Evolutionary conservation across 2,113 vertebrate genomes (phyloP).

Genomic region (Macrotus californicus): DNA sequence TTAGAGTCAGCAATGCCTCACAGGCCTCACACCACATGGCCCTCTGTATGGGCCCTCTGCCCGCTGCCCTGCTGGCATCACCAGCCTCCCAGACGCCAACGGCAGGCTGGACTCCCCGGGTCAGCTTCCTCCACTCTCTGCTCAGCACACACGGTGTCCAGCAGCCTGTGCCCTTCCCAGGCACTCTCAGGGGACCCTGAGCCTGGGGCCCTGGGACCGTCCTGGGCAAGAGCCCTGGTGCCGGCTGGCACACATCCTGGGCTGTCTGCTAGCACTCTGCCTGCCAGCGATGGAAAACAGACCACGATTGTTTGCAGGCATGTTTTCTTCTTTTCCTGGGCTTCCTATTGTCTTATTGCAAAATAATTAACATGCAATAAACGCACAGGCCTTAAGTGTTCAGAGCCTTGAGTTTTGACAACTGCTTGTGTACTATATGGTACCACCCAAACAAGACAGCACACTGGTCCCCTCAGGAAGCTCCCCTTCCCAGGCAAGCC

Average conservation of each 20-base stretch:
- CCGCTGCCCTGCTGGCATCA: background rate
- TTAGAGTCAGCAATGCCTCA: background rate
- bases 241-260: slow-evolving; percentile 42
- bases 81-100: background rate
- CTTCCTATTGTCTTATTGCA: background rate
- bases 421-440: background rate
- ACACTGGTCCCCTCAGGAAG: background rate
- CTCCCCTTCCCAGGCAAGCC: background rate
- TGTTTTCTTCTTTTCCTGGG: background rate
- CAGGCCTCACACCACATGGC: slow-evolving; percentile 10
- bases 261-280: background rate
- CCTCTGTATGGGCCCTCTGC: background rate
- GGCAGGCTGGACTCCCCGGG: background rate
- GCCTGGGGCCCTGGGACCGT: background rate
- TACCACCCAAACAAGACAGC: background rate
- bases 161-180: background rate
- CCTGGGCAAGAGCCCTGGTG: slow-evolving; percentile 2
- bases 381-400: background rate
- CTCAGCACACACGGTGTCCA: background rate
- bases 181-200: background rate
- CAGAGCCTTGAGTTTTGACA: background rate
- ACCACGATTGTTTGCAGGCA: background rate
- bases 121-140: background rate
- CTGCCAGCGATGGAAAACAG: slow-evolving; percentile 31
- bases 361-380: background rate